Evolutionary conservation across 2,797 vertebrate genomes (phyloP).

Genomic region (Sebastes trivittatus): DNA sequence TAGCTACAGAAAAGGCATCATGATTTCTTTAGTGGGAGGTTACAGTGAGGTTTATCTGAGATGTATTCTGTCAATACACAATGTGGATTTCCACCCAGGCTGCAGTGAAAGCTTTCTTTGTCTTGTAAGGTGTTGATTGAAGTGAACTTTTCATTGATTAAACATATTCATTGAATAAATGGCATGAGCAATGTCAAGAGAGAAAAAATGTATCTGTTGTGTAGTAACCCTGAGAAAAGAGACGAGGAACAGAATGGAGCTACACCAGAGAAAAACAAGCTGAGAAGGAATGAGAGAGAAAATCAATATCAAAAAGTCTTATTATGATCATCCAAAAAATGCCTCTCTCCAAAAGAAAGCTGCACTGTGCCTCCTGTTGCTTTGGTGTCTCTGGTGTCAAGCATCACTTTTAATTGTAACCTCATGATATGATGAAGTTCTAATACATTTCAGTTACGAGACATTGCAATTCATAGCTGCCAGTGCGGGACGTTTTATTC

Average conservation of each 20-base stretch:
- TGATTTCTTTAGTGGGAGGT: slow-evolving; percentile 33
- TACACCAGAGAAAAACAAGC: background rate
- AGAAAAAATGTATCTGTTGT: background rate
- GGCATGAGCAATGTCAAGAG: background rate
- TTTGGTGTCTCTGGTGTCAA: background rate
- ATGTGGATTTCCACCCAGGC: slow-evolving; percentile 14
- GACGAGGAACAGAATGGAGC: background rate
- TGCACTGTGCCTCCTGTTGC: background rate
- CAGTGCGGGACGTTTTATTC: background rate
- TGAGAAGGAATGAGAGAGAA: background rate
- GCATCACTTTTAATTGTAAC: background rate
- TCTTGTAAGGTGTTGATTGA: slow-evolving; percentile 1
- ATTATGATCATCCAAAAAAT: background rate
- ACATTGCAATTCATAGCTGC: background rate
- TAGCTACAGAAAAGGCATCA: slow-evolving; percentile 23
- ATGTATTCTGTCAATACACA: slow-evolving; percentile 7
- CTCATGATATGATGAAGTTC: background rate
- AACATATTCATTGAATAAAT: slow-evolving; percentile 12
- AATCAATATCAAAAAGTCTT: background rate
- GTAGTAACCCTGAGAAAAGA: background rate
- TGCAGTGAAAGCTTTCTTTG: slow-evolving; percentile 13
- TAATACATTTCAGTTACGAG: background rate
- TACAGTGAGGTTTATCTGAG: slow-evolving; percentile 27
- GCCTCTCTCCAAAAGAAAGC: background rate
- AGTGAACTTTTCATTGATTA: slow-evolving; percentile 22